Base-by-base conservation (phyloP, 2,797 vertebrate species). In the Gadopsis bispinosus region DNA sequence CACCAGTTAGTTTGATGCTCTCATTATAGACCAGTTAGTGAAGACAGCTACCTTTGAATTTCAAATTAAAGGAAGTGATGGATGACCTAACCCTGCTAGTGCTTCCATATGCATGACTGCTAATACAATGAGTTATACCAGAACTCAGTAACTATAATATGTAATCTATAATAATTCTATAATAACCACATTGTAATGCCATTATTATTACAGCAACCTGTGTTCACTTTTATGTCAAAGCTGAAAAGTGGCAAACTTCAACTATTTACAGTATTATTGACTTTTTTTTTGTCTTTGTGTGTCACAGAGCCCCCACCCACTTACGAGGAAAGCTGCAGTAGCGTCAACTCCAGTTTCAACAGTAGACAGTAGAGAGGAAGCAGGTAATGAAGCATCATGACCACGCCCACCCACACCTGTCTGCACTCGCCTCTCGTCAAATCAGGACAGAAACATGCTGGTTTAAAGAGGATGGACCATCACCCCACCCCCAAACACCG, bases 271-370 rank as follows among this genome's bases (percentile, higher is more conserved):
- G 41, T 41, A 5, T 47, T 0, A 29, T 20, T 70, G 31, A 77
- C 11, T 45, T 70, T 3, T 5, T 68, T 62, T 68, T 62, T 83
- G 37, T 63, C 55, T 68, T 56, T 91, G 45, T 87, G 72, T 81
- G 58, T 91, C 90, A 0, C 94, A 99, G 98, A 99, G 81, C 97
- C 98, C 0, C 98, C 98, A 4, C 98, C 98, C 0, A 96, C 96
- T n/a, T 99, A 99, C 0, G 98, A 99, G 88, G 98, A 99, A 94
- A 99, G 98, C 95, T 99, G 98, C 93, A 95, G 96, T 81, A 93
- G 94, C 43, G 88, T 90, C 75, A 93, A 95, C 91, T 93, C 95
- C 48, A 95, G 94, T 88, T 91, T 96, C 89, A 94, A 88, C 93
- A 93, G 96, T 51, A 79, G 85, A 88, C 91, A 90, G 69, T 95